Evolutionary conservation across 2,113 vertebrate species (phyloP), one percentile per base, ranked within the genome.

Genomic region (Chaetodon auriga): DNA sequence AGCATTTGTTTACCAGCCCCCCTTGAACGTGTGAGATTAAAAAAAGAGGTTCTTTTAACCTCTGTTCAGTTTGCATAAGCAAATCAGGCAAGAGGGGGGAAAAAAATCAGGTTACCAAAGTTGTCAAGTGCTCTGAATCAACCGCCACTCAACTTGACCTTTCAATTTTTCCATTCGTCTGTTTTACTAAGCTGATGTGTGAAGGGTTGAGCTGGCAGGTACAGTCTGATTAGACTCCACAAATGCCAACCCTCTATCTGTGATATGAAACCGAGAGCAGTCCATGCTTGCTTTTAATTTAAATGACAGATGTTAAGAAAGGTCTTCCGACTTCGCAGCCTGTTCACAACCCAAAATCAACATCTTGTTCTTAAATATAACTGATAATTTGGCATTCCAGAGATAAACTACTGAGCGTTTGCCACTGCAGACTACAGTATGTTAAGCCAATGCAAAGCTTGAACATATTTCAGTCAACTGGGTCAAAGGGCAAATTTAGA

Each of bases 1-100:
- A 87, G 77, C 84, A 94, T 93, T 95, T 95, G 94, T 95, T 95
- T 95, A 94, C 88, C 87, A 87, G 81, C 85, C 75, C 79, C 64
- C 86, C 69, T 75, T 82, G 81, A 93, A 94, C 85, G 91, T 94
- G 92, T 92, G 89, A 94, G 62, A 81, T 84, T 57, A 36, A 38
- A 61, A 81, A 81, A 75, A 72, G 14, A 66, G 46, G 36, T 65
- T 80, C 46, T 87, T 84, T 75, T 81, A 86, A 84, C 71, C 68
- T 76, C 72, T 79, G n/a, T 43, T 83, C 65, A 10, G 79, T 75
- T 87, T 79, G 69, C 73, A 73, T 58, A 82, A 75, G 69, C 73
- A 82, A 81, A 80, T 83, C 81, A 85, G 45, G 55, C 55, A 57
- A 5, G n/a, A 14, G 53, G 38, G 14, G 12, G 0, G 54, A 77